phyloP scores from a whole-genome alignment of 2,797 vertebrate species.

The Pelodytes ibericus region DNA sequence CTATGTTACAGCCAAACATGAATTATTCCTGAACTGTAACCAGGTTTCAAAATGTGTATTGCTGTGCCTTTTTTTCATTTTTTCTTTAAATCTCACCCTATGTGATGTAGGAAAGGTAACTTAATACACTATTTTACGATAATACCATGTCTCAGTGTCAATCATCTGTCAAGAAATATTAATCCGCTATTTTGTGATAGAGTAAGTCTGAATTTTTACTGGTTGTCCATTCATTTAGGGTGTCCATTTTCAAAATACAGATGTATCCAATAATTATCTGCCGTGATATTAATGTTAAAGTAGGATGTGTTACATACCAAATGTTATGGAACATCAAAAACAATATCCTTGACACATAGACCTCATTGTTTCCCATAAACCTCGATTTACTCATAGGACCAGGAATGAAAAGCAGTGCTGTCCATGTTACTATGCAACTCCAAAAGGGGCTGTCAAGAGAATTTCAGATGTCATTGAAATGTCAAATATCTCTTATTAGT shows the following conservation, averaged over 20 bases:
- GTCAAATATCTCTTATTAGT: slow-evolving; percentile 11
- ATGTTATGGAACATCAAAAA: not conserved
- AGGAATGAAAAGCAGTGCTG: not conserved
- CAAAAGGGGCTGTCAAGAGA: not conserved
- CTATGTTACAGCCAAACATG: too few species aligned
- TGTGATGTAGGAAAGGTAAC: too few species aligned
- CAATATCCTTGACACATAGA: not conserved
- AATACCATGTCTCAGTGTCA: too few species aligned
- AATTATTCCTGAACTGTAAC: too few species aligned
- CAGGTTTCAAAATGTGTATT: too few species aligned
- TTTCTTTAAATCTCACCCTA: too few species aligned
- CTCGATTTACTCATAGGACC: not conserved
- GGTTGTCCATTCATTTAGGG: not conserved
- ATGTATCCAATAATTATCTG: not conserved
- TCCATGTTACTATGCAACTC: not conserved
- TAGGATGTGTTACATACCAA: not conserved
- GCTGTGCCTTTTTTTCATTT: too few species aligned
- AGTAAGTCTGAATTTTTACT: too few species aligned
- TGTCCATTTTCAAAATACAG: not conserved
- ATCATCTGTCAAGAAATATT: too few species aligned
- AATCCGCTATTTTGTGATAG: too few species aligned
- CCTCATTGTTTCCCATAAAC: not conserved
- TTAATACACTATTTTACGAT: too few species aligned
- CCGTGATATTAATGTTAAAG: not conserved
- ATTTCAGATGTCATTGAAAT: slow-evolving; percentile 35